Percentiles rank a stretch among this genome's conserved stretches.
phyloP scores from a whole-genome alignment of 2,797 vertebrate species.

The Cossypha caffra region DNA sequence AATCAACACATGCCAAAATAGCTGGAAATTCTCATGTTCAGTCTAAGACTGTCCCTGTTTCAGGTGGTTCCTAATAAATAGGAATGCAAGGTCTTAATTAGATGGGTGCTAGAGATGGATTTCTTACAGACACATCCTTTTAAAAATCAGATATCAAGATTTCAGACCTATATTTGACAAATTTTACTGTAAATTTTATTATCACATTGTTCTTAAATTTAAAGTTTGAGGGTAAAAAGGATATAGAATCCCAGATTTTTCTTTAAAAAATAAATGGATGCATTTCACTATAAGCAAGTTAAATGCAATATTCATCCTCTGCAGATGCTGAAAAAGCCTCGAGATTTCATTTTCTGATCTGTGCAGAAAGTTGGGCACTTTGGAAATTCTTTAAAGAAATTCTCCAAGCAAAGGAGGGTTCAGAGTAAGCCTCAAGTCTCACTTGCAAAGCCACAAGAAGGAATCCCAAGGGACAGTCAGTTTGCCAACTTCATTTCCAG shows the following conservation, averaged over 20 bases:
- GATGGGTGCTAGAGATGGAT: background rate
- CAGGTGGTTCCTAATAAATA: background rate
- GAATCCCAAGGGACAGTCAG: background rate
- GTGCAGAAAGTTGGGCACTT: background rate
- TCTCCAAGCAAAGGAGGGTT: background rate
- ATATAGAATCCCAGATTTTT: background rate
- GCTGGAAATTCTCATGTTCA: background rate
- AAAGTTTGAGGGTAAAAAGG: background rate
- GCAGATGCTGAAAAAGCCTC: background rate
- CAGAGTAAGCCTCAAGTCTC: background rate
- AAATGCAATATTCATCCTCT: background rate
- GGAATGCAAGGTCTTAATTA: background rate
- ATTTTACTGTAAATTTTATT: background rate
- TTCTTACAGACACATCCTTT: background rate
- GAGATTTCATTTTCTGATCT: background rate
- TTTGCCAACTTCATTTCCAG: background rate
- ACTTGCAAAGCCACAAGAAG: background rate
- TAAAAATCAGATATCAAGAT: background rate
- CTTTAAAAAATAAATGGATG: background rate
- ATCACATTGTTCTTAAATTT: background rate
- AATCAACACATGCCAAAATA: background rate
- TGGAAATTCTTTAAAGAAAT: background rate
- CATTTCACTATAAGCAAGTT: background rate
- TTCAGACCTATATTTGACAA: background rate
- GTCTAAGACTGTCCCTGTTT: background rate